phyloP scores from a whole-genome alignment of 1,140 invertebrate genomes.

The Anastatus disparis region DNA sequence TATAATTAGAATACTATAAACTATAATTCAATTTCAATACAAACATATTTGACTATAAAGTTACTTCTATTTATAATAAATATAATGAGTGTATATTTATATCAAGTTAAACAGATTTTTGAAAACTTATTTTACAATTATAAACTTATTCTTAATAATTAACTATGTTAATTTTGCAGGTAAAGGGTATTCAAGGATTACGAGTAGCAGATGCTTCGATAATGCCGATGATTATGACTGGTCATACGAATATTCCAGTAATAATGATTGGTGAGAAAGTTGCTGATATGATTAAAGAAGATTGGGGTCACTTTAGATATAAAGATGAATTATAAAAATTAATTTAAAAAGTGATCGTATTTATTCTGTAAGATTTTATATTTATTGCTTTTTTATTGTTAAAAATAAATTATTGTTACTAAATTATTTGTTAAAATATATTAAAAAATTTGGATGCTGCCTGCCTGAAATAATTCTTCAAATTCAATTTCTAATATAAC shows the following conservation, averaged over 20 bases:
- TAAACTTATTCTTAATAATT: not conserved
- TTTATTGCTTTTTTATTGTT: too few relatives aligned
- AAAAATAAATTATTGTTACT: too few relatives aligned
- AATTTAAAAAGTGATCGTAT: not conserved
- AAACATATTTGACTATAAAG: not conserved
- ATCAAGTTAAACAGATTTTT: not conserved
- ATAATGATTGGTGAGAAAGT: conserved; percentile 76
- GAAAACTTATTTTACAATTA: not conserved
- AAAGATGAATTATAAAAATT: not conserved
- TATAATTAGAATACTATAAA: too few relatives aligned
- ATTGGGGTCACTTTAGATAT: conserved; percentile 62
- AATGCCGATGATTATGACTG: conserved; percentile 71
- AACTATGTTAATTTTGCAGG: conserved; percentile 41
- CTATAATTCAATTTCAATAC: too few relatives aligned
- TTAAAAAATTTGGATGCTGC: too few relatives aligned
- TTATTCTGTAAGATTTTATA: not conserved
- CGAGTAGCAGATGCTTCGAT: conserved; percentile 65
- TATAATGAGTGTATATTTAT: not conserved
- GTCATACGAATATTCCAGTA: conserved; percentile 72
- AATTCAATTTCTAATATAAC: too few relatives aligned
- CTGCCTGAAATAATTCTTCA: too few relatives aligned
- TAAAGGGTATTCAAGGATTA: conserved; percentile 50
- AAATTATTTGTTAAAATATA: too few relatives aligned
- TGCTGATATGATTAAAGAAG: conserved; percentile 71
- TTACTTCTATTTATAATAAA: not conserved